A percentile compares a stretch with the other conserved stretches of the same genome.
phyloP scores from a whole-genome alignment of 2,797 vertebrate species.

The Knipowitschia caucasica region DNA sequence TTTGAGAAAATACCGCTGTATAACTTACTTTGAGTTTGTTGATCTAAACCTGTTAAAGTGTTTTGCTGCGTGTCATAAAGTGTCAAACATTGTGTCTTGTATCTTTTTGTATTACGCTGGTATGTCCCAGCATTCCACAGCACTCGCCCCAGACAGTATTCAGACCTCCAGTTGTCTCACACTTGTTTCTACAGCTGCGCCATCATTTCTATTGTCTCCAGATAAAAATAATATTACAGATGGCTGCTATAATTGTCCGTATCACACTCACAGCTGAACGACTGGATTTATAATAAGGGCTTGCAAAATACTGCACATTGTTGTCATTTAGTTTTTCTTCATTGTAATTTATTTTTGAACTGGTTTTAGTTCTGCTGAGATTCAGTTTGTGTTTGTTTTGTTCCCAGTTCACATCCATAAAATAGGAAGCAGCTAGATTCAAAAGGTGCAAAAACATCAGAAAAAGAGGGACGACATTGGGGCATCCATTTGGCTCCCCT shows the following conservation, averaged over 20 bases:
- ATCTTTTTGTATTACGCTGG: background rate
- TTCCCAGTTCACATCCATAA: too few relatives aligned
- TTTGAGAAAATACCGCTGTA: too few relatives aligned
- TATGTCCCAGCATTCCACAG: background rate
- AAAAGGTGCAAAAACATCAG: too few relatives aligned
- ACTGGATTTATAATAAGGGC: too few relatives aligned
- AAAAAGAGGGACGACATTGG: too few relatives aligned
- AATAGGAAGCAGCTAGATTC: too few relatives aligned
- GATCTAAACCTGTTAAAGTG: background rate
- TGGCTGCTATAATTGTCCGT: background rate
- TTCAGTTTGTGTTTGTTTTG: too few relatives aligned
- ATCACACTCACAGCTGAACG: background rate
- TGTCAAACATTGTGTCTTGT: background rate
- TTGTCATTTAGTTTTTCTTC: too few relatives aligned
- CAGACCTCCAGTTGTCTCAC: background rate
- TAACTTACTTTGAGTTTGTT: background rate
- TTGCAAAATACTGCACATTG: too few relatives aligned
- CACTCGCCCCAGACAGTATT: background rate
- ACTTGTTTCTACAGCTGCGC: background rate
- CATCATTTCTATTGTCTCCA: background rate
- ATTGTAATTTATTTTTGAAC: too few relatives aligned
- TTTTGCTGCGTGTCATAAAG: background rate
- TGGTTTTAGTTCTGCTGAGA: too few relatives aligned
- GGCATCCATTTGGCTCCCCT: too few relatives aligned
- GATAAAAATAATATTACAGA: background rate